These are phyloP conservation scores for Desmophyllum pertusum DNA, from an alignment of 92 coral and sea anemone species.

Conservation along the genomic window DNA sequence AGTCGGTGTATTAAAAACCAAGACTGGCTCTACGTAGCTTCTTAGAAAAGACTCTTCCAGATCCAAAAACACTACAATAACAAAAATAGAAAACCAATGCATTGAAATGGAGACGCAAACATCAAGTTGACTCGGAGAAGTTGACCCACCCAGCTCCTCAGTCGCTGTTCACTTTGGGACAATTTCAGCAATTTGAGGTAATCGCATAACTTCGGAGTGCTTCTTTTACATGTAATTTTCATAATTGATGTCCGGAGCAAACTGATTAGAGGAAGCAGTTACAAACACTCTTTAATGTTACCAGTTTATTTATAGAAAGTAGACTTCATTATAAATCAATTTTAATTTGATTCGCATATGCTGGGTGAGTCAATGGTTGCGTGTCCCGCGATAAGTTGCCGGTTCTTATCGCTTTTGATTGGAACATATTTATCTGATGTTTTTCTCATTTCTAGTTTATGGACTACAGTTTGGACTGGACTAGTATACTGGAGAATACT, in stretches of 20 bases:
- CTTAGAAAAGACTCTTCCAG: no score
- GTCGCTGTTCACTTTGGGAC: not conserved
- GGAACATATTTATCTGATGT: not conserved
- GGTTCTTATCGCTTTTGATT: conserved; percentile 16
- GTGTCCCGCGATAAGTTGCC: not conserved
- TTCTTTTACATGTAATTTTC: no score
- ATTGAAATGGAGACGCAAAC: no score
- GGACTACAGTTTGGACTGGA: not conserved
- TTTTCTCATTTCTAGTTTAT: not conserved
- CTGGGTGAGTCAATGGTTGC: not conserved
- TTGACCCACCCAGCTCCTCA: no score
- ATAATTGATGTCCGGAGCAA: not conserved
- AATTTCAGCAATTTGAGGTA: not conserved
- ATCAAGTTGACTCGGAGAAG: no score
- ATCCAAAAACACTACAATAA: no score
- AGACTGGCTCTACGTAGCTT: no score
- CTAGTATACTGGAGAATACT: not conserved
- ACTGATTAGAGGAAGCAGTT: not conserved
- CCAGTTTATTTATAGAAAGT: not conserved
- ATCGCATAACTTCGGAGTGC: not conserved
- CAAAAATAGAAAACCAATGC: no score
- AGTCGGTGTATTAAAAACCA: no score
- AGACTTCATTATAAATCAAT: not conserved
- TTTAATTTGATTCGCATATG: conserved; percentile 15
- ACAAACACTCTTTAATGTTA: not conserved